Evolutionary conservation across 2,113 vertebrate genomes (phyloP).

Genomic region (Bos indicus): DNA sequence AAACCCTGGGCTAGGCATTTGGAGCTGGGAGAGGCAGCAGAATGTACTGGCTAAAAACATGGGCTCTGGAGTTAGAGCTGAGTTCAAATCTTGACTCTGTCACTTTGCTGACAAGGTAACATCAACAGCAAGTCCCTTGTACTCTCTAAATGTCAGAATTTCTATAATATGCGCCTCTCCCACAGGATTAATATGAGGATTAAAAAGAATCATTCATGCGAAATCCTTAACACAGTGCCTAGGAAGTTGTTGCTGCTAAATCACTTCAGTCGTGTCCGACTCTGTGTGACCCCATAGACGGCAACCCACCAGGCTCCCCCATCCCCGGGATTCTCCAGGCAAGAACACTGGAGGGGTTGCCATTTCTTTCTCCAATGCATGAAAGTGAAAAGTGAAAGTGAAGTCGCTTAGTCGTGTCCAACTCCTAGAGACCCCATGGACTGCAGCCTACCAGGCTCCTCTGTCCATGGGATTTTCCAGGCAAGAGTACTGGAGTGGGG

Average conservation of each 20-base stretch:
- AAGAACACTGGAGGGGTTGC: too few relatives aligned
- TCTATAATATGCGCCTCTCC: neutral
- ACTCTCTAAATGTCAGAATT: neutral
- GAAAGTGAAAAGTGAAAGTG: too few relatives aligned
- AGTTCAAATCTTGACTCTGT: neutral
- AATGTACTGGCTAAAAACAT: neutral
- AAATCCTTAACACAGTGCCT: neutral
- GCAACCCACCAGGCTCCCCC: too few relatives aligned
- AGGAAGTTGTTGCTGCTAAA: neutral
- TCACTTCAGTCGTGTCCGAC: too few relatives aligned
- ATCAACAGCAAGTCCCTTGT: neutral
- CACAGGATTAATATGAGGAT: neutral
- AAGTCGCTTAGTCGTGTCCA: too few relatives aligned
- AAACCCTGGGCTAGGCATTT: neutral
- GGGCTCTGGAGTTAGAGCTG: neutral
- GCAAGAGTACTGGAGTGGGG: too few relatives aligned
- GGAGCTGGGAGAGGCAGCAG: neutral
- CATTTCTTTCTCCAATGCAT: too few relatives aligned
- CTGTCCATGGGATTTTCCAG: too few relatives aligned
- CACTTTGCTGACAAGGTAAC: neutral
- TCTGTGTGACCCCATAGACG: too few relatives aligned
- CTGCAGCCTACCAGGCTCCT: too few relatives aligned
- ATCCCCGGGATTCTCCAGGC: too few relatives aligned
- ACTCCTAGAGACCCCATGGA: too few relatives aligned
- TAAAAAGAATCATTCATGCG: neutral